Base-by-base conservation (phyloP, 2,888 invertebrate genomes). In the Matsumyia berberina region DNA sequence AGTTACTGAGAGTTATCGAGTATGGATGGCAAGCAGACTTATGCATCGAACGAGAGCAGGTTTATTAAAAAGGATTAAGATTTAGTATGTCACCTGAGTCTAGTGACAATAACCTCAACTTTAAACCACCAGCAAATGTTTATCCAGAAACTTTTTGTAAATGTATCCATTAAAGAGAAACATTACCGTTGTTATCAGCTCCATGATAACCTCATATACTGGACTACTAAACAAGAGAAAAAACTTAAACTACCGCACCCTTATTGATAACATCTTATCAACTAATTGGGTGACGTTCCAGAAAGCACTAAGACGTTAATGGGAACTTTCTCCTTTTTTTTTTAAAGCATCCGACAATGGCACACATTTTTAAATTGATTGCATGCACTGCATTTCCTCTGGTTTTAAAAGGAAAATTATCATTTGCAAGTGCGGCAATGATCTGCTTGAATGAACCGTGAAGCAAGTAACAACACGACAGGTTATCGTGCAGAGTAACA, bases 231-330 rank as follows among this genome's bases (percentile, higher is more conserved):
- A 29, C 7, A 15, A 9, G 15, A 15, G 15, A 42, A 8, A 17
- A 7, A 62, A n/a, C 3, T 62, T 44, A 17, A 46, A 62, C 19
- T 62, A 62, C 46, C 46, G 19, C n/a, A 19, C 7, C 29, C 15
- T 15, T 15, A 17, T 19, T 33, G 46, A 46, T 62, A 46, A 46
- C 35, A 46, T 19, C 33, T 46, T 46, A 62, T 62, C 44, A 12
- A 6, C 2, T n/a, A 6, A 42, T 0, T 29, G 9, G 11, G 42
- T 24, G 9, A 8, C 1, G 24, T 24, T n/a, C 39, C 24, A 39
- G 1, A 17, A 17, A 17, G 35, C 15, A 35, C 8, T 44, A 4
- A 42, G 9, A 11, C 15, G 17, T 17, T 17, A 44, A 31, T 12
- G 15, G 31, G 11, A 62, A 62, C 31, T 44, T 17, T 6, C 11